These are phyloP conservation scores for Sipha maydis DNA, from an alignment of 2,888 invertebrate species.

Conservation along the genomic window DNA sequence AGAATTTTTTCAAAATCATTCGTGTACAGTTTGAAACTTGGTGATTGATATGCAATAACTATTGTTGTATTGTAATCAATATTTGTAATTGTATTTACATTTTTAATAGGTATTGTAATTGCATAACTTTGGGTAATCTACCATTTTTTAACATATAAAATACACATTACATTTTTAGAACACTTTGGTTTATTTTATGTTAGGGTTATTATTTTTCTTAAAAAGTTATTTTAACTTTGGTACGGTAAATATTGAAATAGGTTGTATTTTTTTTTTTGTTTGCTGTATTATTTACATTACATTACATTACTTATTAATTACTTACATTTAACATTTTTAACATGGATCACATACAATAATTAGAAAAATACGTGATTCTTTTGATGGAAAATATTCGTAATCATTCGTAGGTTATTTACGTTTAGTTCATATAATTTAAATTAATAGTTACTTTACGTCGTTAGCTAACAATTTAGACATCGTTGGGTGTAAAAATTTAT, in stretches of 20 bases:
- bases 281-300: too few species aligned
- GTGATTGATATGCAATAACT: background rate
- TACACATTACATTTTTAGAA: too few species aligned
- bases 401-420: background rate
- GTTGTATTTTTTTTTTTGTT: too few species aligned
- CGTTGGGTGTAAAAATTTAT: background rate
- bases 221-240: too few species aligned
- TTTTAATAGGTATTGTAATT: background rate
- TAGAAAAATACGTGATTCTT: background rate
- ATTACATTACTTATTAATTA: too few species aligned
- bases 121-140: background rate
- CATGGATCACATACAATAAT: too few species aligned
- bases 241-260: too few species aligned
- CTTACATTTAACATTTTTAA: too few species aligned
- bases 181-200: too few species aligned
- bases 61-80: background rate
- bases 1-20: background rate
- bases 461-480: background rate
- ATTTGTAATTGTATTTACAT: background rate
- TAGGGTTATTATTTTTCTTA: too few species aligned
- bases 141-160: too few species aligned
- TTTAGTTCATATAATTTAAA: background rate
- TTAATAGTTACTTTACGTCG: background rate
- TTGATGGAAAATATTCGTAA: background rate
- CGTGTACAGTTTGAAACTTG: background rate